Conservation (phyloP, 92 coral and sea anemone genomes). For the Epizoanthus scotinus region DNA sequence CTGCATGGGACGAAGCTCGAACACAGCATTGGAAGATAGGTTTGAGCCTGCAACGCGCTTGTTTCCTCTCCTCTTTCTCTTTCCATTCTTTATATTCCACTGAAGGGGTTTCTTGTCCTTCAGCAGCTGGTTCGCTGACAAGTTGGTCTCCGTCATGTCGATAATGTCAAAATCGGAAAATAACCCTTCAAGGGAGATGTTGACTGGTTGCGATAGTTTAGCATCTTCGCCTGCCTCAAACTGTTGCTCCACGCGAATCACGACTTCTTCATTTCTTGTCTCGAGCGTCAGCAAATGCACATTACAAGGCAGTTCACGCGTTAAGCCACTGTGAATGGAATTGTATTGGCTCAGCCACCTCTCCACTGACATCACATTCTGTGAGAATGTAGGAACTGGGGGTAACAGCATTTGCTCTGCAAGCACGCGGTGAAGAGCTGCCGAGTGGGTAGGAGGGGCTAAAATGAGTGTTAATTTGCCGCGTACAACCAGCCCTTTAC, state of each 20-base stretch:
- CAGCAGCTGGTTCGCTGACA: constrained; percentile 79
- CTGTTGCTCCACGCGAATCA: constrained; percentile 96
- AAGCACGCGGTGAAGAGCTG: constrained; percentile 80
- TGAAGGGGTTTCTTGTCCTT: constrained; percentile 70
- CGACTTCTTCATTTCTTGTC: constrained; percentile 60
- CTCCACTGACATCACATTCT: constrained; percentile 54
- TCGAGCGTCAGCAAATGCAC: constrained; percentile 93
- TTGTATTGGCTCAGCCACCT: constrained; percentile 74
- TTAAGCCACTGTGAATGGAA: constrained; percentile 76
- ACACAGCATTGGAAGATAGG: constrained; percentile 1
- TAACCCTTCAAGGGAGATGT: constrained; percentile 75
- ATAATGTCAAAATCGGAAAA: constrained; percentile 77
- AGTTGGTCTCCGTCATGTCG: constrained; percentile 79
- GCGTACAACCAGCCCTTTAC: constrained; percentile 87
- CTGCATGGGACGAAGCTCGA: constrained; percentile 81
- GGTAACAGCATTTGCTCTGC: constrained; percentile 82
- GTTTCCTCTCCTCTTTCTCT: constrained; percentile 19
- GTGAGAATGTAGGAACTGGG: constrained; percentile 76
- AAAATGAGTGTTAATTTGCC: constrained; percentile 78
- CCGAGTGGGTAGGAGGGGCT: constrained; percentile 77
- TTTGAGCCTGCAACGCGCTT: constrained; percentile 27
- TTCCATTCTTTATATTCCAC: constrained; percentile 62
- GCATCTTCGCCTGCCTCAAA: constrained; percentile 89
- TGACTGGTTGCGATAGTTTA: constrained; percentile 81
- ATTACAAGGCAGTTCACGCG: constrained; percentile 85